A percentile compares a stretch with the other conserved stretches of the same genome.
Conservation (phyloP, 30 jellyfish, hydroid and myxozoan species). For the Aurelia aurita region DNA sequence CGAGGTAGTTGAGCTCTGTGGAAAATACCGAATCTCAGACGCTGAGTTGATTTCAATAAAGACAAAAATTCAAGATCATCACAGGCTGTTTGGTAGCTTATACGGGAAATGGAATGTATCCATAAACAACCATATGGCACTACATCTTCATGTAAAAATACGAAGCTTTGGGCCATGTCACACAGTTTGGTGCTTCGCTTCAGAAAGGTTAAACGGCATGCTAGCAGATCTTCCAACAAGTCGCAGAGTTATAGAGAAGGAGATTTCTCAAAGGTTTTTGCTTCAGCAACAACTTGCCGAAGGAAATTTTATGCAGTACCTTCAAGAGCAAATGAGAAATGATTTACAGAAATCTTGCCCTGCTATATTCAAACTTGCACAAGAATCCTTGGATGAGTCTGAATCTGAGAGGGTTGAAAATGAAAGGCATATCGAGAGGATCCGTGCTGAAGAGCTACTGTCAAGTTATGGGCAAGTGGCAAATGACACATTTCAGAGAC, state of each 20-base stretch:
- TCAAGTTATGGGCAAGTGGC: not conserved
- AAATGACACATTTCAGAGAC: not conserved
- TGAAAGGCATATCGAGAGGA: not conserved
- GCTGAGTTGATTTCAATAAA: not conserved
- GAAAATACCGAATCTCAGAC: not conserved
- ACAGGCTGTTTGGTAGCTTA: not conserved
- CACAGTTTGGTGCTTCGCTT: not conserved
- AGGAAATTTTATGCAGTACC: not conserved
- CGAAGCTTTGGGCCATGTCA: not conserved
- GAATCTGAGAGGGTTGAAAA: not conserved
- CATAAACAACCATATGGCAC: not conserved
- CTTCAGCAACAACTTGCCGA: not conserved
- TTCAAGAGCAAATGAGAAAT: not conserved
- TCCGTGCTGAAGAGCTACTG: not conserved
- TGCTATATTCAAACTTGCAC: not conserved
- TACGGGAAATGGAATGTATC: slow-evolving; percentile 1
- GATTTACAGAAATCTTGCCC: not conserved
- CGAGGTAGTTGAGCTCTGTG: not conserved
- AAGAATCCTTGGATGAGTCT: not conserved
- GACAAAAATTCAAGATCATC: not conserved
- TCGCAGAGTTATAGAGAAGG: not conserved
- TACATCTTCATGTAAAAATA: not conserved
- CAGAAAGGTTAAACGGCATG: not conserved
- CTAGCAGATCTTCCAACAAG: not conserved
- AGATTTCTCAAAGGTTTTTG: not conserved